These are phyloP conservation scores for Antitype chi DNA, from an alignment of 2,888 invertebrate species.

Conservation along the genomic window DNA sequence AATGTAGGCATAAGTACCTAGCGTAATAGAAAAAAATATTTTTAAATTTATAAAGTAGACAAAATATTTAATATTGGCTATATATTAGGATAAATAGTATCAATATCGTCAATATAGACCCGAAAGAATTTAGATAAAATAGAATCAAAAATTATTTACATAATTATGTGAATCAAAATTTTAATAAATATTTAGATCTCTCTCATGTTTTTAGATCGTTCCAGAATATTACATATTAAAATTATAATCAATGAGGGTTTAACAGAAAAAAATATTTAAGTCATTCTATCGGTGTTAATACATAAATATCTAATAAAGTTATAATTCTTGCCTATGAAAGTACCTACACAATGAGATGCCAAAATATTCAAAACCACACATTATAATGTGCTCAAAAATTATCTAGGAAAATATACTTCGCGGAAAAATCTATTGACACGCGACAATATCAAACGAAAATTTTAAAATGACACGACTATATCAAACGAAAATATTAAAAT, in stretches of 20 bases:
- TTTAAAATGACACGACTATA: neutral
- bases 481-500: neutral
- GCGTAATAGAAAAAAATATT: constrained; percentile 66
- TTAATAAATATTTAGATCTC: neutral
- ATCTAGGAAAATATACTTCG: neutral
- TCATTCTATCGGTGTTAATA: constrained; percentile 24
- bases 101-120: constrained; percentile 34
- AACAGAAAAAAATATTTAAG: neutral
- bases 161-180: constrained; percentile 32
- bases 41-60: constrained; percentile 66
- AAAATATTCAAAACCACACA: constrained; percentile 37
- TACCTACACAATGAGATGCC: constrained; percentile 58
- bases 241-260: constrained; percentile 20
- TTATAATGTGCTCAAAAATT: constrained; percentile 30
- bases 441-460: neutral
- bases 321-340: constrained; percentile 17
- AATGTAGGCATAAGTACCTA: constrained; percentile 57
- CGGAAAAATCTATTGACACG: neutral
- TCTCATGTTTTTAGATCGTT: constrained; percentile 15
- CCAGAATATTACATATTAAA: constrained; percentile 23
- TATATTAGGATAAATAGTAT: constrained; percentile 46
- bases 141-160: constrained; percentile 19
- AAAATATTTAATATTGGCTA: constrained; percentile 58
- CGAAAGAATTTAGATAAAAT: constrained; percentile 26
- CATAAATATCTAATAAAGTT: neutral